A percentile compares a stretch with the other conserved stretches of the same genome.
Conservation (phyloP, 2,888 invertebrate genomes). For the Drosophila nr. medialis region DNA sequence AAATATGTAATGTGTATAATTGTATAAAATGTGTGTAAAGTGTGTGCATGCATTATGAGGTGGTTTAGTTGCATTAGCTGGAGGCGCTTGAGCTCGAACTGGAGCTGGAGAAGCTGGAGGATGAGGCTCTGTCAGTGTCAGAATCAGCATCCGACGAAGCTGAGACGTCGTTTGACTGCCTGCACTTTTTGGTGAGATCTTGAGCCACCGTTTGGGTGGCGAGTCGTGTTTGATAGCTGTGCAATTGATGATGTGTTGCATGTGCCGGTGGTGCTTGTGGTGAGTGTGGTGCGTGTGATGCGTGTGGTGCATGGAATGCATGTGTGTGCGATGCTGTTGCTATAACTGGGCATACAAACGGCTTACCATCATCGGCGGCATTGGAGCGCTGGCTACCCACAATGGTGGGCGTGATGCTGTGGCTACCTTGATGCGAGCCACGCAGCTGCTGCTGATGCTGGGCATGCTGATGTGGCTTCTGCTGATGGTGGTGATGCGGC, state of each 20-base stretch:
- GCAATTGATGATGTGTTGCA: constrained; percentile 31
- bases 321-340: constrained; percentile 21
- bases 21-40: constrained; percentile 27
- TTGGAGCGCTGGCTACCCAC: constrained; percentile 58
- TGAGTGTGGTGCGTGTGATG: background rate
- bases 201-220: constrained; percentile 66
- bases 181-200: constrained; percentile 66
- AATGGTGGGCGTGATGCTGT: constrained; percentile 61
- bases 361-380: constrained; percentile 73
- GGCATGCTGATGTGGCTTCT: constrained; percentile 40
- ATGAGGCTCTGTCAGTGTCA: constrained; percentile 42
- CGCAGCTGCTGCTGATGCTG: constrained; percentile 41
- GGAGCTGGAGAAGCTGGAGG: constrained; percentile 27
- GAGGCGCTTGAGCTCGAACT: constrained; percentile 19
- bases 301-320: constrained; percentile 26
- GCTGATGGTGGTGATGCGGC: constrained; percentile 53
- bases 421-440: constrained; percentile 42
- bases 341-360: constrained; percentile 57
- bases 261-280: constrained; percentile 36
- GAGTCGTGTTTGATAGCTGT: constrained; percentile 49
- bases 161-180: constrained; percentile 14
- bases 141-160: constrained; percentile 35
- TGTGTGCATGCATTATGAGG: constrained; percentile 16
- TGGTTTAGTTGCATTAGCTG: constrained; percentile 7
- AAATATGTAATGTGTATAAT: constrained; percentile 7